phyloP scores from a whole-genome alignment of 2,797 vertebrate species.

The Coregonus suidteri region DNA sequence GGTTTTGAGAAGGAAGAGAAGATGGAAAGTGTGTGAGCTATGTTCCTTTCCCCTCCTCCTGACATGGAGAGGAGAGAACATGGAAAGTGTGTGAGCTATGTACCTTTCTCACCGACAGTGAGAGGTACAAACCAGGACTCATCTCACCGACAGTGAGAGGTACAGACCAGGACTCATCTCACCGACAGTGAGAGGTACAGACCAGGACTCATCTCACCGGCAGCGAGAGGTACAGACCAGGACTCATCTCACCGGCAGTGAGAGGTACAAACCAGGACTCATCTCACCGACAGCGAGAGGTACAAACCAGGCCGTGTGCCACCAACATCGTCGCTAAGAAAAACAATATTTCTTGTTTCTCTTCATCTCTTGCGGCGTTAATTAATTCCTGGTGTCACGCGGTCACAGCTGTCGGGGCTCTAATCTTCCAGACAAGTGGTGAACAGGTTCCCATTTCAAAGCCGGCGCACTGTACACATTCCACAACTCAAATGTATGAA shows the following conservation, averaged over 20 bases:
- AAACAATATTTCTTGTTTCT: slow-evolving; percentile 77
- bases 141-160: slow-evolving; percentile 55
- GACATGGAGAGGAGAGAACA: too few species aligned
- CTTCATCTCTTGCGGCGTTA: slow-evolving; percentile 70
- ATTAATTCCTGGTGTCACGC: slow-evolving; percentile 76
- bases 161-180: slow-evolving; percentile 37
- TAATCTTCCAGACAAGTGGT: slow-evolving; percentile 75
- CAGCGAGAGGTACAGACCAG: too few species aligned
- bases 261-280: too few species aligned
- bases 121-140: slow-evolving; percentile 18
- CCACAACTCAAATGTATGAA: slow-evolving; percentile 51
- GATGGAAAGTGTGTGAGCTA: too few species aligned
- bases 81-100: too few species aligned
- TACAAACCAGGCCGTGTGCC: slow-evolving; percentile 64
- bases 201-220: slow-evolving; percentile 35
- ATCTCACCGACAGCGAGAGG: slow-evolving; percentile 56
- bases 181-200: slow-evolving; percentile 3
- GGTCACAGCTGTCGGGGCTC: slow-evolving; percentile 74
- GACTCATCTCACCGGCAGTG: too few species aligned
- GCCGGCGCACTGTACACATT: slow-evolving; percentile 69
- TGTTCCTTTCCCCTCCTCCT: too few species aligned
- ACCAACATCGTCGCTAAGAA: slow-evolving; percentile 79
- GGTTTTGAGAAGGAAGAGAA: too few species aligned
- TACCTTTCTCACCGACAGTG: too few species aligned
- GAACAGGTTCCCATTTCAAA: slow-evolving; percentile 81